Base-by-base conservation (phyloP, 2,797 vertebrate species). In the Echeneis naucrates region DNA sequence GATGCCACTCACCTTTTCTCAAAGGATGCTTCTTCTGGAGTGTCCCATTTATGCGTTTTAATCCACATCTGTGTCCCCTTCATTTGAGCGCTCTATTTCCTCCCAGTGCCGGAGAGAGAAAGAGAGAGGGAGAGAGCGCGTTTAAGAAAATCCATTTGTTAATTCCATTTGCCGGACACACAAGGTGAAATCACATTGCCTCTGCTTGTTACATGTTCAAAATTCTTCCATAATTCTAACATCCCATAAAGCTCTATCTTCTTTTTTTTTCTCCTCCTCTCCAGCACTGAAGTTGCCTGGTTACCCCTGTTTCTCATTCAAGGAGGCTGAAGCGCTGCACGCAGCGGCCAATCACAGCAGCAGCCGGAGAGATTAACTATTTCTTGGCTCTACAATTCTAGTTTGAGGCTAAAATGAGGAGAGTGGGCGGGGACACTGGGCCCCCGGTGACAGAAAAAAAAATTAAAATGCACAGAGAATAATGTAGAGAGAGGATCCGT, bases 261-360 rank as follows among this genome's bases (percentile, higher is more conserved):
- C 61, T 60, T 61, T 64, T 67, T 66, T 55, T 35, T n/a, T 26
- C 70, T n/a, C 26, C 70, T 77, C 42, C 78, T 85, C 86, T 86
- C 82, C 86, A 72, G 85, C 86, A 48, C 87, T 77, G 88, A 94
- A 93, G 93, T 94, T 93, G 93, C 93, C 92, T 92, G 89, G 92
- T 93, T 94, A 94, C 93, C 93, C 90, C 88, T 79, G 86, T 86
- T 91, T 89, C 92, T 92, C 90, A 88, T 91, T 92, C 91, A 92
- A 85, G 90, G 92, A 87, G 90, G 89, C 89, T 90, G 84, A 83
- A 84, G 88, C 89, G 83, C 87, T 81, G 86, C 86, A 66, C 72
- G 72, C 87, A 88, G 89, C 90, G 89, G 92, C 93, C 93, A 94
- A 93, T 94, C 93, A 90, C 72, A 89, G 89, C 84, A 64, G 89